These are phyloP conservation scores for Darevskia nairensis DNA, from an alignment of 2,797 vertebrate genomes.

Conservation along the genomic window DNA sequence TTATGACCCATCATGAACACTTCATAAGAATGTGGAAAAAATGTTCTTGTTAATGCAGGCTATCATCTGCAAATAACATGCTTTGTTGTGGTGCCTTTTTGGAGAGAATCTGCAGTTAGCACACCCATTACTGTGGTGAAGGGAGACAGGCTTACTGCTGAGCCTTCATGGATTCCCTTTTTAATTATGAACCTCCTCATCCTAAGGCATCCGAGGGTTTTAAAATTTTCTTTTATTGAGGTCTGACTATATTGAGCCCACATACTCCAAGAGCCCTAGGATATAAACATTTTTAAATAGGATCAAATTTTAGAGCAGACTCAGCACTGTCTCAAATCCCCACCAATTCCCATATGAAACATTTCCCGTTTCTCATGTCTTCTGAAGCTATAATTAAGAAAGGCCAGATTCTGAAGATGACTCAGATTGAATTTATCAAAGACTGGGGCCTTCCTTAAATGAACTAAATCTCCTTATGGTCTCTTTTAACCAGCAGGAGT, in stretches of 20 bases:
- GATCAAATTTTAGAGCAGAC: slow-evolving; percentile 11
- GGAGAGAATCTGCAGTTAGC: background rate
- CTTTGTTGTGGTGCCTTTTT: background rate
- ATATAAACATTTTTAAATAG: slow-evolving; percentile 4
- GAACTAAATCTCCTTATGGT: background rate
- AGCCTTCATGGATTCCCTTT: slow-evolving; percentile 10
- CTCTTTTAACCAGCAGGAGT: slow-evolving; percentile 3
- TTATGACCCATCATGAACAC: slow-evolving; percentile 1
- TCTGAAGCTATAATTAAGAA: slow-evolving; percentile 6
- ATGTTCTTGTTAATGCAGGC: background rate
- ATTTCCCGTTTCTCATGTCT: background rate
- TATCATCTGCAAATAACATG: background rate
- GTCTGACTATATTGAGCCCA: slow-evolving; percentile 2
- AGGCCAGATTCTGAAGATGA: background rate
- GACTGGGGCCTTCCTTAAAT: background rate
- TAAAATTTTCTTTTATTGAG: background rate
- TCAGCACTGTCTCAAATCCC: background rate
- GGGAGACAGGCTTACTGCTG: background rate
- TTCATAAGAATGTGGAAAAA: background rate
- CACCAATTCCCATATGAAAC: slow-evolving; percentile 7
- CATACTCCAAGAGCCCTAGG: background rate
- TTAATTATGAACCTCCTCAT: slow-evolving; percentile 14
- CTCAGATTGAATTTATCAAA: background rate
- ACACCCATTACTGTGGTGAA: background rate
- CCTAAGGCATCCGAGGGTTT: background rate